Percentiles rank a stretch among this genome's conserved stretches.
Conservation (phyloP, 2,113 vertebrate species). For the Perccottus glenii region DNA sequence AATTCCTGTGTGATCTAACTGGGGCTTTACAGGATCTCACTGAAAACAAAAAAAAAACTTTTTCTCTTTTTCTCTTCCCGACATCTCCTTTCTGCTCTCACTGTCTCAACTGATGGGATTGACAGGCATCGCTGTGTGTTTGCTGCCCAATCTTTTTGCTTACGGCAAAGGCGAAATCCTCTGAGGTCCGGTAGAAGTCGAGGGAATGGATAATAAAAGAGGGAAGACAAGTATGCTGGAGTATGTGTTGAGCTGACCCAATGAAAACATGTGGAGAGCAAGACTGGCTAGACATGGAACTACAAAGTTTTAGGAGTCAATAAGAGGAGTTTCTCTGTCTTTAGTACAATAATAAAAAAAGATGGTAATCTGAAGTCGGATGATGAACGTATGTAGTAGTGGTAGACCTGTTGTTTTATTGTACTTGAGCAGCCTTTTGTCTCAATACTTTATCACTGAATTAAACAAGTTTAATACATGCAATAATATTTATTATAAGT, state of each 20-base stretch:
- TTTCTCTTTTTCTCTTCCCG: slow-evolving; percentile 38
- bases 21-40: slow-evolving; percentile 54
- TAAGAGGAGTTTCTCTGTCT: too few species aligned
- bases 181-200: slow-evolving; percentile 21
- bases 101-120: slow-evolving; percentile 57
- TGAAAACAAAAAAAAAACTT: slow-evolving; percentile 71
- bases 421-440: too few species aligned
- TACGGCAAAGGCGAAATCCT: slow-evolving; percentile 36
- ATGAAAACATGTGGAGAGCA: not conserved
- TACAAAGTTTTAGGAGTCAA: too few species aligned
- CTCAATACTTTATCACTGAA: too few species aligned
- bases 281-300: too few species aligned
- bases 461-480: too few species aligned
- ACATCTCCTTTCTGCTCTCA: slow-evolving; percentile 27
- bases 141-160: slow-evolving; percentile 20
- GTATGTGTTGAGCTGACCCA: slow-evolving; percentile 46
- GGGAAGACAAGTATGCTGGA: slow-evolving; percentile 9
- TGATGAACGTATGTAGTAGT: too few species aligned
- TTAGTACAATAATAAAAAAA: too few species aligned
- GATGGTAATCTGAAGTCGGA: too few species aligned
- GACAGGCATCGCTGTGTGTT: slow-evolving; percentile 45
- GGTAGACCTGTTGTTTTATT: too few species aligned
- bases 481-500: too few species aligned
- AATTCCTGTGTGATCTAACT: slow-evolving; percentile 58
- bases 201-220: slow-evolving; percentile 10